phyloP scores from a whole-genome alignment of 2,888 invertebrate species.

The Ophion obscuratus region DNA sequence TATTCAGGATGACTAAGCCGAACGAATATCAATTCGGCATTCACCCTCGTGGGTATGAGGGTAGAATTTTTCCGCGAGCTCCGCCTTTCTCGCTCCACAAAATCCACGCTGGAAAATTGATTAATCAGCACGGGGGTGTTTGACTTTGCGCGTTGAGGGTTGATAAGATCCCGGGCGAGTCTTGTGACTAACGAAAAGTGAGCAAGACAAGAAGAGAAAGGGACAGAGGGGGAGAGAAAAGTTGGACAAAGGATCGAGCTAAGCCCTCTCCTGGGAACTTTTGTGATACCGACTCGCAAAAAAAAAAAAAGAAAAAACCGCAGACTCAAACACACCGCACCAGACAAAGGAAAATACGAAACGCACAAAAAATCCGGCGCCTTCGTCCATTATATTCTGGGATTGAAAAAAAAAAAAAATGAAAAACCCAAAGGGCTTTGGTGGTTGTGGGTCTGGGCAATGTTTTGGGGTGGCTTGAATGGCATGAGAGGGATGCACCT shows the following conservation, averaged over 20 bases:
- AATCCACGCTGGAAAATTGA: not conserved
- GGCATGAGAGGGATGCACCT: slow-evolving; percentile 24
- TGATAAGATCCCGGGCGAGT: not conserved
- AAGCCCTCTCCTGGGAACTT: slow-evolving; percentile 42
- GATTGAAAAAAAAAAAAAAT: slow-evolving; percentile 51
- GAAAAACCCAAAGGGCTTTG: slow-evolving; percentile 40
- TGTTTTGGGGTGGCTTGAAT: slow-evolving; percentile 40
- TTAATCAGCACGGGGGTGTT: not conserved
- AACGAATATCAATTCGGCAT: not conserved
- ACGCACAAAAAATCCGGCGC: slow-evolving; percentile 73
- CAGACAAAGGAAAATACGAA: slow-evolving; percentile 73
- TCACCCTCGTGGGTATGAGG: not conserved
- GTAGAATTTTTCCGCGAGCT: not conserved
- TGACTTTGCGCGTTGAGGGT: not conserved
- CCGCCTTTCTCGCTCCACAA: not conserved
- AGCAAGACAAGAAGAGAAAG: slow-evolving; percentile 17
- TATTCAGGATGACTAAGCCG: not conserved
- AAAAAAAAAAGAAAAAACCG: slow-evolving; percentile 19
- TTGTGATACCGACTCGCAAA: slow-evolving; percentile 56
- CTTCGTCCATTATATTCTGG: slow-evolving; percentile 74
- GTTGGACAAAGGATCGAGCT: slow-evolving; percentile 32
- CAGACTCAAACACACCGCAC: slow-evolving; percentile 66
- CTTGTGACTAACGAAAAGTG: not conserved
- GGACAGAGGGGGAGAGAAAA: not conserved
- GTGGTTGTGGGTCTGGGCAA: slow-evolving; percentile 14